Conservation (phyloP, 2,113 vertebrate genomes). For the Orientallactaga bullata region DNA sequence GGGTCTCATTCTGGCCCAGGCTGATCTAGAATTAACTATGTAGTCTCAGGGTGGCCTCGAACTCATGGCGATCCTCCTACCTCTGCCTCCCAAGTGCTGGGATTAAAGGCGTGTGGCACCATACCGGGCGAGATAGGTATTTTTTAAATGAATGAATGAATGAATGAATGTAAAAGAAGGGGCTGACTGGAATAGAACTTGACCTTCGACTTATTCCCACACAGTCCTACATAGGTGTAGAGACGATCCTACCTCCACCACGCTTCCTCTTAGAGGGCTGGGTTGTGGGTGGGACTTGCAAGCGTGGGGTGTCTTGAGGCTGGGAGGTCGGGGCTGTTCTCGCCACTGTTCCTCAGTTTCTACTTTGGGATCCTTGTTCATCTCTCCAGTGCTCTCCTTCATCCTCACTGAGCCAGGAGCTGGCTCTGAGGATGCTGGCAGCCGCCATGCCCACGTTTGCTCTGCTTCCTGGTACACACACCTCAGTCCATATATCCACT, state of each 20-base stretch:
- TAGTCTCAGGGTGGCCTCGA: too few relatives aligned
- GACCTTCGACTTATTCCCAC: neutral
- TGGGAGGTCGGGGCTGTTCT: neutral
- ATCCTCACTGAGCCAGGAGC: neutral
- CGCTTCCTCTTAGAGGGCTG: neutral
- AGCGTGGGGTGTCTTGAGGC: neutral
- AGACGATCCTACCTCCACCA: too few relatives aligned
- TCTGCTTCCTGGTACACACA: neutral
- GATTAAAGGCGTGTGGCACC: too few relatives aligned
- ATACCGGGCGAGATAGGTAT: too few relatives aligned
- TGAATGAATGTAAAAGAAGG: neutral
- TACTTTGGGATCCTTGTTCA: neutral
- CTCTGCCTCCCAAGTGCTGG: too few relatives aligned
- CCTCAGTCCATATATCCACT: too few relatives aligned
- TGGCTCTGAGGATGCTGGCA: neutral
- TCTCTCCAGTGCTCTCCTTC: neutral
- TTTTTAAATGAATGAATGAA: too few relatives aligned
- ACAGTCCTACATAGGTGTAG: neutral
- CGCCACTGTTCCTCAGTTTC: neutral
- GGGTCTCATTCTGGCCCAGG: too few relatives aligned
- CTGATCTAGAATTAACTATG: too few relatives aligned
- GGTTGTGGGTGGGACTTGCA: neutral
- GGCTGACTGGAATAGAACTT: too few relatives aligned
- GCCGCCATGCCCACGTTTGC: neutral
- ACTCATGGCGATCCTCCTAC: too few relatives aligned